Evolutionary conservation across 2,888 invertebrate genomes (phyloP), one percentile per base, ranked within the genome.

Genomic region (Lithophane leautieri): DNA sequence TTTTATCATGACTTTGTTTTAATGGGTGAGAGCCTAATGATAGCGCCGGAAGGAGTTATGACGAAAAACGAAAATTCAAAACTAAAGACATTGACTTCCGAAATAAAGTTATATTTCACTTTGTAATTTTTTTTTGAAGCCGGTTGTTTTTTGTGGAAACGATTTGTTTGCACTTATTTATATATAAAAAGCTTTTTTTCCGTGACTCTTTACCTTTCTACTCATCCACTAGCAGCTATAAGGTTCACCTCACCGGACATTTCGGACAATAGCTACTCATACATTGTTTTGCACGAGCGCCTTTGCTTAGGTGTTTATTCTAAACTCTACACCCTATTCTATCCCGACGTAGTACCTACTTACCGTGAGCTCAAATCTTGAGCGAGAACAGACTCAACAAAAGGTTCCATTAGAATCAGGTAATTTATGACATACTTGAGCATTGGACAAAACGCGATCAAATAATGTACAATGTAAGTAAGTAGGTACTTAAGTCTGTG

Each of bases 1-100:
- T 81, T 61, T 44, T 80, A 83, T 83, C 74, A 34, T 25, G 34
- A 73, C 60, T 58, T 67, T n/a, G 34, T 58, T 71, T 63, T 63
- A 74, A 61, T 71, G 61, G 73, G 34, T 25, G 34, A 52, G 56
- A 61, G 58, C 40, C 60, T 52, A 42, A 60, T 44, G 66, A 60
- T 52, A 34, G 25, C 56, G 22, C 50, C 22, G 25, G 34, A 42
- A 42, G 9, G 34, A 34, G 34, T 34, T 6, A 6, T 34, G 34
- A 34, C 4, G 6, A 34, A 34, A 34, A 34, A 34, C 34, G 34
- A 34, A 6, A 34, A 34, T 34, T 34, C 34, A 34, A 34, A 34
- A 34, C 34, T 6, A 34, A 4, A 34, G 34, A 34, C 34, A 34
- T 0, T 6, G 34, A 6, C 34, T 34, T 34, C 34, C 34, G 6